Conservation (phyloP, 2,113 vertebrate species). For the Halcyon malimbica region DNA sequence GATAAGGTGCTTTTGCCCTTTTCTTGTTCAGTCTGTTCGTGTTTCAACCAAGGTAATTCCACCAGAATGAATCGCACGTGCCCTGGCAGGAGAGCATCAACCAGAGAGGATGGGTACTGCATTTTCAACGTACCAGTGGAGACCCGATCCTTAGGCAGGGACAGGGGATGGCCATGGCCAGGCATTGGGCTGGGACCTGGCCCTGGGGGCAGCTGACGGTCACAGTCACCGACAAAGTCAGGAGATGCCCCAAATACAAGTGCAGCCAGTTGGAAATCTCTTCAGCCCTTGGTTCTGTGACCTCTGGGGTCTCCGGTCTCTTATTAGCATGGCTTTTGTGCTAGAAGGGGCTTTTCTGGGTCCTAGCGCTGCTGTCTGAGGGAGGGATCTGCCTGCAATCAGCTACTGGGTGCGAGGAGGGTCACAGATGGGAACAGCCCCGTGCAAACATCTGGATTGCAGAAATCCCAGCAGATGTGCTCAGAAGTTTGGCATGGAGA, state of each 20-base stretch:
- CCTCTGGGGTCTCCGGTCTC: background rate
- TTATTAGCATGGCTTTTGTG: background rate
- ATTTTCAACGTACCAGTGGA: rapidly evolving
- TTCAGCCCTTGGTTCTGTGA: background rate
- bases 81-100: background rate
- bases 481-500: background rate
- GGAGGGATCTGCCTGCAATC: background rate
- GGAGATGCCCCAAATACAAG: background rate
- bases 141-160: background rate
- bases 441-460: background rate
- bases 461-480: background rate
- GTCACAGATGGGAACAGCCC: background rate
- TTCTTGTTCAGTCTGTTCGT: background rate
- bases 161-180: background rate
- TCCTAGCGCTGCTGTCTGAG: background rate
- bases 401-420: rapidly evolving
- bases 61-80: rapidly evolving
- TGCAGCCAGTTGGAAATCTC: background rate
- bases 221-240: background rate
- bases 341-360: background rate
- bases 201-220: background rate
- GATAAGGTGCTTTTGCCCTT: background rate
- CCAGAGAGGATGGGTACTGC: background rate
- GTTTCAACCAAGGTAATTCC: background rate
- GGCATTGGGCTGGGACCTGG: background rate